phyloP scores from a whole-genome alignment of 1,140 invertebrate species.

The Drosophila tsacasi region DNA sequence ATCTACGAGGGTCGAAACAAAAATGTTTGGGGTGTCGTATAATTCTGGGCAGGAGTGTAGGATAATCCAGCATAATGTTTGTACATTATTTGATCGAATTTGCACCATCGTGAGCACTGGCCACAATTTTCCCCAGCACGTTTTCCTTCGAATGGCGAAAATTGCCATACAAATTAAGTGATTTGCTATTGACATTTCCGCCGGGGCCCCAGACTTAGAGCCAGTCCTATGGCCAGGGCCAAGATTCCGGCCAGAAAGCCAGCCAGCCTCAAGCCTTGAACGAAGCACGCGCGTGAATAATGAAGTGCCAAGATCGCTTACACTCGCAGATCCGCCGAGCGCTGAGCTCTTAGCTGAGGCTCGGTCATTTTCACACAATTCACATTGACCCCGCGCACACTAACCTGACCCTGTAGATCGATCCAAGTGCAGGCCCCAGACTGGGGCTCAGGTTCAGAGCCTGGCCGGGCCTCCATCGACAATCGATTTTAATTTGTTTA shows the following conservation, averaged over 20 bases:
- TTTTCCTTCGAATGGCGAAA: slow-evolving; percentile 68
- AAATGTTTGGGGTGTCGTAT: too few species aligned
- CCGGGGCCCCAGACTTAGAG: slow-evolving; percentile 27
- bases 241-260: slow-evolving; percentile 20
- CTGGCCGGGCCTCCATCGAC: slow-evolving; percentile 43
- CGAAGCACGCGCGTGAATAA: slow-evolving; percentile 81
- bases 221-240: slow-evolving; percentile 28
- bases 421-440: slow-evolving; percentile 5
- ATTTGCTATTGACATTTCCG: slow-evolving; percentile 85
- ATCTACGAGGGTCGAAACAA: too few species aligned
- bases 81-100: slow-evolving; percentile 77
- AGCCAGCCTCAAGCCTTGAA: slow-evolving; percentile 67
- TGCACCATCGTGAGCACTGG: slow-evolving; percentile 64
- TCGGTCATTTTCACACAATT: slow-evolving; percentile 80
- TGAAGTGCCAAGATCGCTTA: slow-evolving; percentile 85
- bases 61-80: slow-evolving; percentile 70
- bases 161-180: slow-evolving; percentile 84
- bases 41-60: too few species aligned
- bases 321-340: slow-evolving; percentile 37
- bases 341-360: not conserved
- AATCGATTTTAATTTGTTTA: slow-evolving; percentile 84
- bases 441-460: slow-evolving; percentile 59
- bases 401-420: slow-evolving; percentile 68
- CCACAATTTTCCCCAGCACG: slow-evolving; percentile 65
- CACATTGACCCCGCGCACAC: slow-evolving; percentile 75